phyloP scores from a whole-genome alignment of 2,888 invertebrate species.

The Cacoxenus indagator region DNA sequence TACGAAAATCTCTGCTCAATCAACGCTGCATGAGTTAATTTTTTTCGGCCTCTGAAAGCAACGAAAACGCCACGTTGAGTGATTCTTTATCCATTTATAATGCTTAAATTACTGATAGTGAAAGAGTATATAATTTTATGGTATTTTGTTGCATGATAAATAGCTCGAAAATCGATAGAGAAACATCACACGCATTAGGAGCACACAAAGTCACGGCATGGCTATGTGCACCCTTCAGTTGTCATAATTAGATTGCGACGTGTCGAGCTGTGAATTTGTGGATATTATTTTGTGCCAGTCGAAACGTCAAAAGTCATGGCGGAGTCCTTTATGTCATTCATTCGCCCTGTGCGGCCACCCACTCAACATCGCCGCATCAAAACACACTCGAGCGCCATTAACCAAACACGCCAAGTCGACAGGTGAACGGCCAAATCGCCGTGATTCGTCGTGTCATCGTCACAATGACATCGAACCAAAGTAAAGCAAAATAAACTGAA shows the following conservation, averaged over 20 bases:
- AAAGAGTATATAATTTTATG: neutral
- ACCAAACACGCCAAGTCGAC: neutral
- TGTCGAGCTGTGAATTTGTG: constrained; percentile 9
- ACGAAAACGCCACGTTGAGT: neutral
- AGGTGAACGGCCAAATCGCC: neutral
- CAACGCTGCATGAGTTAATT: constrained; percentile 12
- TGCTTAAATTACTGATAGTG: neutral
- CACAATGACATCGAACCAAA: constrained; percentile 37
- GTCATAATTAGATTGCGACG: too few species aligned
- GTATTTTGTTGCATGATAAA: neutral
- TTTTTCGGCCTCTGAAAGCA: neutral
- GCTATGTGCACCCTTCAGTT: neutral
- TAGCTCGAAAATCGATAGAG: neutral
- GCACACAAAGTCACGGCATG: neutral
- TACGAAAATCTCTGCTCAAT: neutral
- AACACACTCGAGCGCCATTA: neutral
- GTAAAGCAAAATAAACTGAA: neutral
- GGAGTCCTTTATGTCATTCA: neutral
- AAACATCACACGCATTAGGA: neutral
- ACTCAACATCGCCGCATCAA: neutral
- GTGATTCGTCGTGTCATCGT: constrained; percentile 53
- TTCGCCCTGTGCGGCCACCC: neutral
- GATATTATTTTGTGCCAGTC: constrained; percentile 3
- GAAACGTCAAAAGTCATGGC: constrained; percentile 7
- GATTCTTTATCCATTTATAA: constrained; percentile 2